Conservation (phyloP, 2,888 invertebrate species). For the Tenthredo distinguenda region DNA sequence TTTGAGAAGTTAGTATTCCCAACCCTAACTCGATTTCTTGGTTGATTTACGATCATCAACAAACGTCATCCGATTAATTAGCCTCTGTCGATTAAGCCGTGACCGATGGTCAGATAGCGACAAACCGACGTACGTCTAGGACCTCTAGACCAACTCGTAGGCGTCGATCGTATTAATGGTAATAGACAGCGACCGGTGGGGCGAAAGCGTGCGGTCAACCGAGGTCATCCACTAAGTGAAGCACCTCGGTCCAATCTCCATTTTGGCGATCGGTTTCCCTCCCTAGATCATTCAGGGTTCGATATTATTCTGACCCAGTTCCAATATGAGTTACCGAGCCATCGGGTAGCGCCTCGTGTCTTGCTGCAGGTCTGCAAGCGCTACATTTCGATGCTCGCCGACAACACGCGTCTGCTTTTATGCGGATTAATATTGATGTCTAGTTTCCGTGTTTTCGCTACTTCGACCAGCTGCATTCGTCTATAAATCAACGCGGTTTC, state of each 20-base stretch:
- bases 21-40: not conserved
- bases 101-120: slow-evolving; percentile 13
- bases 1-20: not conserved
- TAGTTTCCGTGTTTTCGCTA: slow-evolving; percentile 25
- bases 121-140: slow-evolving; percentile 4
- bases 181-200: slow-evolving; percentile 27
- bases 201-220: slow-evolving; percentile 48
- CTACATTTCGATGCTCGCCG: not conserved
- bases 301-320: slow-evolving; percentile 37
- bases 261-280: slow-evolving; percentile 20
- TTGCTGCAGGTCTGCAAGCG: not conserved
- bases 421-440: slow-evolving; percentile 35
- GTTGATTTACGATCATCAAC: not conserved
- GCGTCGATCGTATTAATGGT: slow-evolving; percentile 37
- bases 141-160: not conserved
- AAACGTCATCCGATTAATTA: slow-evolving; percentile 7
- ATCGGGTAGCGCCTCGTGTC: not conserved
- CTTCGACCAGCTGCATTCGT: not conserved
- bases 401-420: slow-evolving; percentile 3
- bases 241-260: slow-evolving; percentile 41
- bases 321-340: slow-evolving; percentile 28
- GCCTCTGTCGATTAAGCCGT: slow-evolving; percentile 10
- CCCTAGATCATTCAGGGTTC: slow-evolving; percentile 33
- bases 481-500: slow-evolving; percentile 36
- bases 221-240: slow-evolving; percentile 48